Evolutionary conservation across 2,113 vertebrate species (phyloP).

Genomic region (Platichthys stellatus): DNA sequence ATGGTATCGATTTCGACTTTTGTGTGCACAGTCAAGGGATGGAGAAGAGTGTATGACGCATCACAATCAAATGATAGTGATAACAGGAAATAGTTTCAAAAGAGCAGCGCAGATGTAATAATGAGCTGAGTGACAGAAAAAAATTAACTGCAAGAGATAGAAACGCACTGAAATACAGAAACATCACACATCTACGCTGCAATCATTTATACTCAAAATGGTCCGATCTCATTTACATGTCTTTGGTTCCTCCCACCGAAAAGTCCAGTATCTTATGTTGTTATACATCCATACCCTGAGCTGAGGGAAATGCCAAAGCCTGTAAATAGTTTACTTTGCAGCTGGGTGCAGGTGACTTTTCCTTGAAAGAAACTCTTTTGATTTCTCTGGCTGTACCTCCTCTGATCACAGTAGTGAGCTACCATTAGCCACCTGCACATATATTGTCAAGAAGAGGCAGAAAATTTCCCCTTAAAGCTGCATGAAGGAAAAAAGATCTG

Average conservation of each 20-base stretch:
- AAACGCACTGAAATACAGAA: background rate
- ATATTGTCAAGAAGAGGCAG: background rate
- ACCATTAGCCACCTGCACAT: conserved; percentile 29
- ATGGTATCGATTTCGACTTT: conserved; percentile 35
- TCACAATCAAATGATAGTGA: conserved; percentile 1
- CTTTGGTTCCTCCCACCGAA: conserved; percentile 32
- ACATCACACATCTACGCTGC: background rate
- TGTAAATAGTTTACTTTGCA: conserved; percentile 40
- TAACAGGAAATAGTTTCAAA: background rate
- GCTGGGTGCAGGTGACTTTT: conserved; percentile 55
- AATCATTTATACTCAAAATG: conserved; percentile 22
- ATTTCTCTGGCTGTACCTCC: conserved; percentile 60
- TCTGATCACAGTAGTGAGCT: conserved; percentile 49
- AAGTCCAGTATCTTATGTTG: no score
- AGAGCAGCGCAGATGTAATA: background rate
- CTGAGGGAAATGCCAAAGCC: conserved; percentile 34
- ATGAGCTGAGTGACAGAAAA: no score
- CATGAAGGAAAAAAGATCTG: conserved; percentile 18
- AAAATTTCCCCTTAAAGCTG: conserved; percentile 26
- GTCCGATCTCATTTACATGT: conserved; percentile 27
- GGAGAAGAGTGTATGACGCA: background rate
- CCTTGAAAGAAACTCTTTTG: conserved; percentile 58
- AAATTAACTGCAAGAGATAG: no score
- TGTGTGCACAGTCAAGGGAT: background rate
- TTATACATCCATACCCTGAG: conserved; percentile 50